These are phyloP conservation scores for Microtus pennsylvanicus DNA, from an alignment of 2,113 vertebrate genomes.

Conservation along the genomic window DNA sequence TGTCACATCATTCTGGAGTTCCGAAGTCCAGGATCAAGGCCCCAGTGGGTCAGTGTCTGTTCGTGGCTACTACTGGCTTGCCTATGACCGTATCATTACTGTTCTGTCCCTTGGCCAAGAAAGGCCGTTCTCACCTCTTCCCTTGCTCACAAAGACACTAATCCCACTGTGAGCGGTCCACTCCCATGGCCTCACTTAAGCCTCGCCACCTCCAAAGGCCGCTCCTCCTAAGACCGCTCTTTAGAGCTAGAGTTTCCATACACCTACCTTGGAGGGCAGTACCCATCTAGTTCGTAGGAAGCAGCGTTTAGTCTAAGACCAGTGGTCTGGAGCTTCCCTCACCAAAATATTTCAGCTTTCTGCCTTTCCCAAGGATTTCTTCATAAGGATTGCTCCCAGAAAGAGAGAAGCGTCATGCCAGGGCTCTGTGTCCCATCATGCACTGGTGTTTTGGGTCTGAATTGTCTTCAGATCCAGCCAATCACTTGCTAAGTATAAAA, in stretches of 20 bases:
- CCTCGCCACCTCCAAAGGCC: not conserved
- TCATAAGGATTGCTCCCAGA: not conserved
- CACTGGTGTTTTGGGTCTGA: not conserved
- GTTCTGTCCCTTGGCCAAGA: not conserved
- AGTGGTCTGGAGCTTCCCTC: not conserved
- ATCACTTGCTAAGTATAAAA: not conserved
- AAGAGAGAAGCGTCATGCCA: not conserved
- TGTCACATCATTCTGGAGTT: not conserved
- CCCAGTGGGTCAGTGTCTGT: not conserved
- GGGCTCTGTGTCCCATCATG: not conserved
- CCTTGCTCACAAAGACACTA: not conserved
- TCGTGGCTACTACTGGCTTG: not conserved
- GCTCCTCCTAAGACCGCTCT: no score
- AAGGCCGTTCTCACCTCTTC: not conserved
- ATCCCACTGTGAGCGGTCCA: not conserved
- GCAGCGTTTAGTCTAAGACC: not conserved
- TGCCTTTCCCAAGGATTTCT: not conserved
- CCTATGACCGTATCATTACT: not conserved
- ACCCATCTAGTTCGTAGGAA: not conserved
- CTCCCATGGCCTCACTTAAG: not conserved
- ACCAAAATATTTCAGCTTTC: not conserved
- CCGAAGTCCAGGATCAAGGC: not conserved
- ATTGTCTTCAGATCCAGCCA: not conserved
- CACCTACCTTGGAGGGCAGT: not conserved
- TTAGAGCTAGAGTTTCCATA: not conserved